Evolutionary conservation across 2,888 invertebrate species (phyloP), one percentile per base, ranked within the genome.

Genomic region (Catocala nupta): DNA sequence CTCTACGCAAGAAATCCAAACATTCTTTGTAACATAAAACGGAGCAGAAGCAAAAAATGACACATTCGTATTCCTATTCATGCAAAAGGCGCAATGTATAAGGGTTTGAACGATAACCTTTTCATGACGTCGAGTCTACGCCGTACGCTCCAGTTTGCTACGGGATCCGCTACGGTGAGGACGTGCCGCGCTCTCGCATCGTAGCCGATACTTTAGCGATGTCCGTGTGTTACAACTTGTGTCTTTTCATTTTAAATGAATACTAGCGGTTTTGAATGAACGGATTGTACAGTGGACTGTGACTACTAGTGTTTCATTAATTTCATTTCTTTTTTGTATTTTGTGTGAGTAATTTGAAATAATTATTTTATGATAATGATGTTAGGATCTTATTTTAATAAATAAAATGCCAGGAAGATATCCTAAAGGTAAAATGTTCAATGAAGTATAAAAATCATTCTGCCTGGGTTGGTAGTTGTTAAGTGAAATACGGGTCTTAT

Each of bases 81-180:
- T 81, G 86, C 86, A 89, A 90, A 90, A 91, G 88, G 90, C 89
- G 89, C 86, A 87, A 86, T 86, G 91, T 84, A 89, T 90, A 91
- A 90, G 84, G 84, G 90, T 83, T 89, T 88, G 84, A 87, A 80
- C 75, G 83, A 88, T 88, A 89, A 91, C 91, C 91, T 92, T 91
- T 92, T 90, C 90, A 88, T 85, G 81, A 82, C 81, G 84, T 77
- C 77, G 78, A 63, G 82, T 75, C 81, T 81, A 80, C 81, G 75
- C 55, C 86, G 85, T 86, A 85, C 86, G 74, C 73, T 77, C 80
- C 89, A 91, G 91, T 91, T 79, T 81, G 86, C 90, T 90, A 89
- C 90, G 88, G 75, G 76, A 68, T 75, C 73, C 82, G 82, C 76
- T 69, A 81, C 82, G 83, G 73, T 55, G 64, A 80, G 77, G 87